Evolutionary conservation across 2,797 vertebrate species (phyloP).

Genomic region (Novumbra hubbsi): DNA sequence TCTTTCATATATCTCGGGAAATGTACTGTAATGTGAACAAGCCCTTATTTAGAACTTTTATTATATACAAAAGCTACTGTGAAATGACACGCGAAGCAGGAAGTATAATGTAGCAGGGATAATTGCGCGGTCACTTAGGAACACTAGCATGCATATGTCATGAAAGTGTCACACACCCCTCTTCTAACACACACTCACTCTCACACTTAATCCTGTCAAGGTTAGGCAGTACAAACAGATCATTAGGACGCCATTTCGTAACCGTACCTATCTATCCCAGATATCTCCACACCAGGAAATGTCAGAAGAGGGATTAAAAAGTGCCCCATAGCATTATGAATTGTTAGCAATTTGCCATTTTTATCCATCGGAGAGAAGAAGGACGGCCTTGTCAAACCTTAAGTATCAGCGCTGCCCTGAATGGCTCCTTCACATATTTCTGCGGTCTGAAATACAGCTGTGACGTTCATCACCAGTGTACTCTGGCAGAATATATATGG

Average conservation of each 20-base stretch:
- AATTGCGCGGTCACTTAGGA: neutral
- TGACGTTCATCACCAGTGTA: neutral
- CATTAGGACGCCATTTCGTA: slow-evolving; percentile 10
- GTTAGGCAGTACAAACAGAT: neutral
- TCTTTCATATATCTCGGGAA: too few relatives aligned
- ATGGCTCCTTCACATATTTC: neutral
- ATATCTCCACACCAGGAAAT: slow-evolving; percentile 5
- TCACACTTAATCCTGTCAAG: slow-evolving; percentile 4
- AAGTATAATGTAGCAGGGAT: too few relatives aligned
- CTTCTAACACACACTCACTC: neutral
- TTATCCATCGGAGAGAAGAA: neutral
- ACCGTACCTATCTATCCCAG: neutral
- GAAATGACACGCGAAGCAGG: neutral
- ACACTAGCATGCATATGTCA: neutral
- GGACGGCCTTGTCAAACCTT: neutral
- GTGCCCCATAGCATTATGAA: neutral
- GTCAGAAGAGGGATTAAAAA: neutral
- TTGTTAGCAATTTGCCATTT: neutral
- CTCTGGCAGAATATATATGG: neutral
- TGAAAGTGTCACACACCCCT: neutral
- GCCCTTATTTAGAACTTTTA: neutral
- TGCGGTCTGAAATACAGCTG: neutral
- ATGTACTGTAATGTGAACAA: too few relatives aligned
- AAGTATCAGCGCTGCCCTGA: neutral
- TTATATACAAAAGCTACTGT: neutral